Conservation (phyloP, 2,888 invertebrate genomes). For the Sinohyriopsis cumingii region DNA sequence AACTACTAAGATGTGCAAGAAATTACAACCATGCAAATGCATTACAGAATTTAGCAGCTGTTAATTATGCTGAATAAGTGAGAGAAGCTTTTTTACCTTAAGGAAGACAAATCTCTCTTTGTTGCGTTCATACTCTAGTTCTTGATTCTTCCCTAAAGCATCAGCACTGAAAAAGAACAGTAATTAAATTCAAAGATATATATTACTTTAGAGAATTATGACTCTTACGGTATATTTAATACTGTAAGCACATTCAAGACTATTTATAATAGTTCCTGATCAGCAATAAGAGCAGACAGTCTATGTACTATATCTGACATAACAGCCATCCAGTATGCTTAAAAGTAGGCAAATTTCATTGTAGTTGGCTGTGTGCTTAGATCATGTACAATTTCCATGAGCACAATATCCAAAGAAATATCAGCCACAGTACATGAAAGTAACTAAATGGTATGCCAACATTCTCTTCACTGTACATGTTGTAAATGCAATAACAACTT, state of each 20-base stretch:
- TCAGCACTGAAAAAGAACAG: conserved; percentile 79
- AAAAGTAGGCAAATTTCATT: not conserved
- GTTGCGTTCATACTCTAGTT: conserved; percentile 95
- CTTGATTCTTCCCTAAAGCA: conserved; percentile 92
- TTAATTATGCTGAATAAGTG: no score
- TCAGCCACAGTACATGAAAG: no score
- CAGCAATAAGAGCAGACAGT: not conserved
- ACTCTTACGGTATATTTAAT: not conserved
- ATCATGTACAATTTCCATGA: no score
- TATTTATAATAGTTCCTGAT: no score
- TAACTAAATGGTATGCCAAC: no score
- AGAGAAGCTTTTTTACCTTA: conserved; percentile 79
- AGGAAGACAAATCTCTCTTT: conserved; percentile 95
- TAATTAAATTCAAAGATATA: not conserved
- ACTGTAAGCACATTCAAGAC: not conserved
- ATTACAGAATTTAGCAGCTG: no score
- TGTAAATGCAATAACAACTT: no score
- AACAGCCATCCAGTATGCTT: not conserved
- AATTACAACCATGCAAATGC: no score
- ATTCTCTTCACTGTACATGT: no score
- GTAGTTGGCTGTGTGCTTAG: no score
- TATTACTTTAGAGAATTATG: not conserved
- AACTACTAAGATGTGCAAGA: no score
- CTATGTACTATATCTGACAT: not conserved
- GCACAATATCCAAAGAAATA: no score